phyloP scores from a whole-genome alignment of 2,888 invertebrate genomes.

The Pomacea canaliculata region DNA sequence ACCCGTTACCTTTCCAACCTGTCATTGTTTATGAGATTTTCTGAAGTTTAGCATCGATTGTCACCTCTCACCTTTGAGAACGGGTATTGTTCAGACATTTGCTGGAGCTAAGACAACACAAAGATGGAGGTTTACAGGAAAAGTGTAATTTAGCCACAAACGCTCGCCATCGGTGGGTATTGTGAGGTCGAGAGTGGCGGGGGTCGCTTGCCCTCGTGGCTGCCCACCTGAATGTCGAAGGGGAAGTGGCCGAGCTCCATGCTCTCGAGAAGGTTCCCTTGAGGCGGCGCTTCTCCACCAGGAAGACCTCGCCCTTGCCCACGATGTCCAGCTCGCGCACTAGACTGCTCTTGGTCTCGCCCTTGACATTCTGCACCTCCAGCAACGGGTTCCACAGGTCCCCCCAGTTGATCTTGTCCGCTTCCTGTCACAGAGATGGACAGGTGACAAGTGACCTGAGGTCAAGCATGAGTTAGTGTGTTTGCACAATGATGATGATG shows the following conservation, averaged over 20 bases:
- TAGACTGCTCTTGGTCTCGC: conserved; percentile 44
- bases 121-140: too few relatives aligned
- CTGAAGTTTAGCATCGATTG: too few relatives aligned
- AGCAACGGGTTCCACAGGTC: conserved; percentile 59
- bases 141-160: too few relatives aligned
- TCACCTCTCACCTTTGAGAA: too few relatives aligned
- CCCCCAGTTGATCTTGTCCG: conserved; percentile 24
- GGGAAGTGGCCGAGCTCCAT: conserved; percentile 66
- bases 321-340: conserved; percentile 46
- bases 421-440: neutral
- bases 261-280: conserved; percentile 61
- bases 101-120: too few relatives aligned
- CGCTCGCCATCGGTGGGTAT: too few relatives aligned
- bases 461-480: neutral
- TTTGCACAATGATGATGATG: neutral
- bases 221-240: conserved; percentile 65
- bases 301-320: conserved; percentile 52
- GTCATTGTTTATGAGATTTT: too few relatives aligned
- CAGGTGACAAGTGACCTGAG: neutral
- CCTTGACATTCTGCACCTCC: conserved; percentile 54
- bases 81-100: too few relatives aligned
- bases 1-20: too few relatives aligned
- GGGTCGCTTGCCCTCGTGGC: too few relatives aligned
- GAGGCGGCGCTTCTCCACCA: conserved; percentile 57
- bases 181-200: too few relatives aligned